Percentiles rank a stretch among this genome's conserved stretches.
phyloP scores from a whole-genome alignment of 2,113 vertebrate species.

The Bos indicus region DNA sequence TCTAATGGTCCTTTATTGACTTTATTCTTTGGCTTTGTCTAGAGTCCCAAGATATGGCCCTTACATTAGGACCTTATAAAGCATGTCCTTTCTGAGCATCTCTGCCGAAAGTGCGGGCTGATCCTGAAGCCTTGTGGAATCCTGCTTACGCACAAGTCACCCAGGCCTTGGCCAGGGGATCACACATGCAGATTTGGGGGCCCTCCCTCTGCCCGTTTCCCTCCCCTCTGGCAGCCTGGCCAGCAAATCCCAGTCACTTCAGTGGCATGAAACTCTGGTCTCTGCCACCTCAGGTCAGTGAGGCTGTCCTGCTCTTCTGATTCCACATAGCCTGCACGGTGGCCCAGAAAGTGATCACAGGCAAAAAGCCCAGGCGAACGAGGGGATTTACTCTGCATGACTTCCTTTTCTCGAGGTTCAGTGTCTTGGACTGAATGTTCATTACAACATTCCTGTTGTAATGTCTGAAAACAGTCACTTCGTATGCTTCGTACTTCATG shows the following conservation, averaged over 20 bases:
- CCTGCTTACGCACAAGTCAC: neutral
- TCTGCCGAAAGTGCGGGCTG: neutral
- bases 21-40: neutral
- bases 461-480: neutral
- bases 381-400: rapidly evolving
- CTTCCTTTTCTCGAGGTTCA: neutral
- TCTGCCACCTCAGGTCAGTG: neutral
- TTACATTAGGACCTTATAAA: neutral
- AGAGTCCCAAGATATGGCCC: neutral
- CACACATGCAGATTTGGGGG: rapidly evolving
- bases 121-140: neutral
- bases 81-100: neutral
- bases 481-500: neutral
- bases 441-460: no score
- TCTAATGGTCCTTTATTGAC: neutral
- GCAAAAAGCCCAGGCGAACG: neutral
- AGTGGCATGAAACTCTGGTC: neutral
- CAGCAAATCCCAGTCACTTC: neutral
- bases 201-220: neutral
- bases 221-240: no score
- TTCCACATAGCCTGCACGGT: no score
- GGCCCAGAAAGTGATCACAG: neutral
- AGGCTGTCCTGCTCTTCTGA: neutral
- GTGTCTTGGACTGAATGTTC: neutral
- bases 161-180: neutral